Percentiles rank a stretch among this genome's conserved stretches.
These are phyloP conservation scores for Passerculus sandwichensis DNA, from an alignment of 2,797 vertebrate species.

Conservation along the genomic window DNA sequence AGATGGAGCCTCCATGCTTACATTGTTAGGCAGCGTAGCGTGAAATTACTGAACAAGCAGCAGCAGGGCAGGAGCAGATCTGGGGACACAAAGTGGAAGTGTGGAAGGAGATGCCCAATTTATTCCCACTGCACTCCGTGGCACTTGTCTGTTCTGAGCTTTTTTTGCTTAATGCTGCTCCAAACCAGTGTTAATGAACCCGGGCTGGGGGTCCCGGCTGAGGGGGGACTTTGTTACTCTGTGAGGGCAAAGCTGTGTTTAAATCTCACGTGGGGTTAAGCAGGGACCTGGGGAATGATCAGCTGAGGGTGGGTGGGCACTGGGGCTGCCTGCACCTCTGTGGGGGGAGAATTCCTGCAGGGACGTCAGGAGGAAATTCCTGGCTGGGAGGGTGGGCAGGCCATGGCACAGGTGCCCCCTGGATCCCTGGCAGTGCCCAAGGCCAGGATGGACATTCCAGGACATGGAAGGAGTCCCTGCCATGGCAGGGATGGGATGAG, in stretches of 20 bases:
- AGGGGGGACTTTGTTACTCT: not conserved
- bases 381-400: fast-evolving
- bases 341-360: not conserved
- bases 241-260: not conserved
- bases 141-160: not conserved
- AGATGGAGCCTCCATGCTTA: slow-evolving; percentile 52
- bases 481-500: too few species aligned
- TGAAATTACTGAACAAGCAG: slow-evolving; percentile 83
- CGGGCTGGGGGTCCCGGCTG: not conserved
- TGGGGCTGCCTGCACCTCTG: not conserved
- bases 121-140: not conserved
- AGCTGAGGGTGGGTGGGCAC: not conserved
- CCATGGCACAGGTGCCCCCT: not conserved
- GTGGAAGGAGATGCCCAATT: slow-evolving; percentile 44
- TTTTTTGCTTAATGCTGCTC: not conserved
- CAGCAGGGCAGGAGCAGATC: not conserved
- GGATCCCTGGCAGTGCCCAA: not conserved
- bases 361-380: not conserved
- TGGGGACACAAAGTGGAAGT: not conserved
- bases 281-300: not conserved
- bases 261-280: not conserved
- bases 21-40: slow-evolving; percentile 73
- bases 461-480: not conserved
- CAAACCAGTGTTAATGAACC: not conserved
- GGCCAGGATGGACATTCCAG: not conserved